Evolutionary conservation across 2,113 vertebrate species (phyloP), one percentile per base, ranked within the genome.

Genomic region (Myiozetetes cayanensis): DNA sequence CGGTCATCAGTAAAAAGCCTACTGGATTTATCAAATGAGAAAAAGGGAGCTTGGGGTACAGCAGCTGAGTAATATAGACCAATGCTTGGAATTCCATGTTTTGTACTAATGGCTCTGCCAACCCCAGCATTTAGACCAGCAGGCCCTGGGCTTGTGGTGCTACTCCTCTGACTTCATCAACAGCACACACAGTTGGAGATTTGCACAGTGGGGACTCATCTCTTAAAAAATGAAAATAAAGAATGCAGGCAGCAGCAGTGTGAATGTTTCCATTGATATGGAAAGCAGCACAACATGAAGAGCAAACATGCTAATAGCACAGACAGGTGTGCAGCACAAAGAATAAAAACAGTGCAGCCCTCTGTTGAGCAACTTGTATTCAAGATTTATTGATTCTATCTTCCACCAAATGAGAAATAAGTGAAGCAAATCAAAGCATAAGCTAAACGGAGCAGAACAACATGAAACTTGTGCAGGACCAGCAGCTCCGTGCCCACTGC

Each of bases 381-480:
- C 46, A 85, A 86, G 85, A 90, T 85, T 70, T 94, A 95, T 96
- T 90, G 88, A 94, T 94, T 87, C 65, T 53, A 50, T 74, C 75
- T 93, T 68, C 53, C 72, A 92, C 72, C 55, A 85, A 91, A 93
- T 68, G 63, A 92, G 85, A 87, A 89, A 90, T 85, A 94, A 95
- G 90, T 78, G 92, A 79, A 95, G 93, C 59, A 86, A 88, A 93
- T 90, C 94, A 90, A 84, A 96, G 83, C 59, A 89, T 65, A 90
- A 94, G 89, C 66, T 86, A 92, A 92, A 92, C 10, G 5, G 76
- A 93, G 92, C 85, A 80, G 92, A 95, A 89, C 74, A 87, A 93
- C 47, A 62, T 14, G 78, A 93, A 93, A 73, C 63, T 50, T 25
- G 59, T n/a, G 52, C 1, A 0, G 83, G 84, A 67, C 67, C 65